Evolutionary conservation across 1,140 invertebrate species (phyloP), one percentile per base, ranked within the genome.

Genomic region (Brachionus plicatilis): DNA sequence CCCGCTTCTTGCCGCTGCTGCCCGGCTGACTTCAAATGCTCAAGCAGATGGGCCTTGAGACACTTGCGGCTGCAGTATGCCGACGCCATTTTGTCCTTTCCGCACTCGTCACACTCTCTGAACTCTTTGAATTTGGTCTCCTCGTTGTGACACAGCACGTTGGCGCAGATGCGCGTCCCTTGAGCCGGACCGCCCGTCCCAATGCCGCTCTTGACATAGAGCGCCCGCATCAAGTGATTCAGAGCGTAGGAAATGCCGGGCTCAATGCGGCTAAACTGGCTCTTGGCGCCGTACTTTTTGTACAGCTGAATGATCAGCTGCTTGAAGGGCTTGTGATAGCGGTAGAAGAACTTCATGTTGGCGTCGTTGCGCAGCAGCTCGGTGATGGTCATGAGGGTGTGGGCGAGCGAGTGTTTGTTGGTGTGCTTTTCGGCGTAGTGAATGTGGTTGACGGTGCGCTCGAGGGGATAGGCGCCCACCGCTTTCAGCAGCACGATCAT

Each of bases 331-430:
- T 82, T 82, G 33, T 82, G 79, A 41, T 82, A 68, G 2, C 79
- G 53, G 33, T 82, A 82, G 41, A 66, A 82, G 33, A 68, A 27
- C n/a, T 82, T 82, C 79, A 82, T 82, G n/a, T 82, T 68, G 20
- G 29, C 29, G 33, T 82, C 79, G 33, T 82, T 17, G 20, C 65
- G 53, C 17, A 82, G 11, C 20, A 82, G 27, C 45, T 82, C 79
- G 20, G 79, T 82, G 14, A 82, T 41, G 12, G 82, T 68, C 60
- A 83, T 68, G 6, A 83, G 66, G 1, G 60, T 60, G 33, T 68
- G 60, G 29, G 41, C 65, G 11, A 83, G 65, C 12, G 60, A 68
- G 45, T 83, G 82, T 53, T 68, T 70, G 12, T 68, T 68, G 1
- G 43, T 72, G 60, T 70, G 65, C 37, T 83, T 0, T 29, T 83